Evolutionary conservation across 2,113 vertebrate species (phyloP).

Genomic region (Mastomys natalensis): DNA sequence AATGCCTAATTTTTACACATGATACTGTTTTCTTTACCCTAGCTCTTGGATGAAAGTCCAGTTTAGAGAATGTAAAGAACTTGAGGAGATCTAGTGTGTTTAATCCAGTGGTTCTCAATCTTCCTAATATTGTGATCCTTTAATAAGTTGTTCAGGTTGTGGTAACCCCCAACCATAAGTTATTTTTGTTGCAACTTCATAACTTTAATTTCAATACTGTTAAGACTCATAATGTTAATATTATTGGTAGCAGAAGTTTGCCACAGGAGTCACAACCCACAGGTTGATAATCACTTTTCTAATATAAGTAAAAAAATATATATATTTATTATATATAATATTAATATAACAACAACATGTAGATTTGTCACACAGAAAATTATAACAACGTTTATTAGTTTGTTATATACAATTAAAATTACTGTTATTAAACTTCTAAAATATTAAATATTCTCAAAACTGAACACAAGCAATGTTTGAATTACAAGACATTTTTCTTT

Average conservation of each 20-base stretch:
- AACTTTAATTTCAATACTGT: background rate
- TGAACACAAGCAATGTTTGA: background rate
- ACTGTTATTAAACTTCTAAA: background rate
- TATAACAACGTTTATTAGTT: background rate
- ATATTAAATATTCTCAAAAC: background rate
- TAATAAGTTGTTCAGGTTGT: background rate
- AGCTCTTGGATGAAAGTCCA: background rate
- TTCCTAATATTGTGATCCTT: background rate
- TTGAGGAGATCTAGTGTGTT: background rate
- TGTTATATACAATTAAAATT: too few species aligned
- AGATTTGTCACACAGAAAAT: background rate
- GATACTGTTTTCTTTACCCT: background rate
- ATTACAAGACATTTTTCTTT: too few species aligned
- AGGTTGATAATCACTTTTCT: background rate
- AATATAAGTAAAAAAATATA: too few species aligned
- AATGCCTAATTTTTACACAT: background rate
- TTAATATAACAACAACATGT: too few species aligned
- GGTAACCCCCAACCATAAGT: background rate
- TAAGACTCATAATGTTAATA: background rate
- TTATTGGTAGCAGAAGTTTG: background rate
- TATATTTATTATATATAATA: too few species aligned
- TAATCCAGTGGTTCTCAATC: background rate
- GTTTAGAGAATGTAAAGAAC: background rate
- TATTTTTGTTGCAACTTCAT: background rate
- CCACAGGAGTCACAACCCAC: background rate